These are phyloP conservation scores for Motacilla alba DNA, from an alignment of 2,113 vertebrate genomes.

Conservation along the genomic window DNA sequence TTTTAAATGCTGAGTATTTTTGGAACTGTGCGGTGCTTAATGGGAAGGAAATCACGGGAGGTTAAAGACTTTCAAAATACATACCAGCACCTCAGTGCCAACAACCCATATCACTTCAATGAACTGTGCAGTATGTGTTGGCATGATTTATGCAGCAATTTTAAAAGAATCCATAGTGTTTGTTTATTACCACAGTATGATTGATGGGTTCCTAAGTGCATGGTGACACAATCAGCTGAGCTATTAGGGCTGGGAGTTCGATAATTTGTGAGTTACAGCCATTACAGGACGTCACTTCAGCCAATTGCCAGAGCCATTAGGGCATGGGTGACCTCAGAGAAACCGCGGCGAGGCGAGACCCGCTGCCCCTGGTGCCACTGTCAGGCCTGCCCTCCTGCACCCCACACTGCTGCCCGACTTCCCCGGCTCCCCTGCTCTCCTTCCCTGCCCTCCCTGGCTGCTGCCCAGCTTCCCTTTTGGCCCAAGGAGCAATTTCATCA, in stretches of 20 bases:
- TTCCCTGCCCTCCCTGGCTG: background rate
- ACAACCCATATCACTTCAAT: slow-evolving; percentile 17
- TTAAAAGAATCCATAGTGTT: slow-evolving; percentile 35
- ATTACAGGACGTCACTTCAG: background rate
- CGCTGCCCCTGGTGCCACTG: rapidly evolving
- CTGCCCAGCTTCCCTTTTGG: background rate
- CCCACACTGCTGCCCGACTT: background rate
- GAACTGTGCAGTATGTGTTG: slow-evolving; percentile 6
- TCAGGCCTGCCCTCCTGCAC: rapidly evolving
- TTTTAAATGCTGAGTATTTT: background rate
- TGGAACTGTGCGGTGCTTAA: background rate
- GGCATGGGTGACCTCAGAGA: background rate
- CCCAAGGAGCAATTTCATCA: background rate
- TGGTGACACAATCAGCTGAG: background rate
- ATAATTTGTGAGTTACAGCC: slow-evolving; percentile 15
- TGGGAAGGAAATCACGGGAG: slow-evolving; percentile 12
- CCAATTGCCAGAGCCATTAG: background rate
- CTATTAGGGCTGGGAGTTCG: background rate
- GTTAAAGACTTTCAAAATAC: slow-evolving; percentile 28
- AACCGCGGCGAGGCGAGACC: rapidly evolving
- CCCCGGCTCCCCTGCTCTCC: background rate
- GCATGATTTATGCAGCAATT: slow-evolving; percentile 41
- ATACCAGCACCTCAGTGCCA: slow-evolving; percentile 24
- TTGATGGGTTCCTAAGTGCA: slow-evolving; percentile 47
- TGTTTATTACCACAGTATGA: slow-evolving; percentile 51